These are phyloP conservation scores for Apantesis nais DNA, from an alignment of 2,888 invertebrate genomes.

Conservation along the genomic window DNA sequence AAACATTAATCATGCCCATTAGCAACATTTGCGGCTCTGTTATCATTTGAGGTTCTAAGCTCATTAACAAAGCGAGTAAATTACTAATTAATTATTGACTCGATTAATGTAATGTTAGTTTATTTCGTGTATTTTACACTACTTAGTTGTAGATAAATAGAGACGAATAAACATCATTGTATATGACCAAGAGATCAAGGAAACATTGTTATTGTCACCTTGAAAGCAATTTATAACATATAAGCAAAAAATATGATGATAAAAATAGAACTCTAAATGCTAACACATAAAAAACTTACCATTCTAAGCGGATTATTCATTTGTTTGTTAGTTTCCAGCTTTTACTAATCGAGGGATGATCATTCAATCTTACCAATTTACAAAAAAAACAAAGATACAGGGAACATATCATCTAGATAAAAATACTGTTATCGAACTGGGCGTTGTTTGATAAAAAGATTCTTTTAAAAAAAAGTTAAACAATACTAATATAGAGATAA, in stretches of 20 bases:
- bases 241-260: not conserved
- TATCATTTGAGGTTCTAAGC: slow-evolving; percentile 43
- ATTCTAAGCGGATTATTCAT: not conserved
- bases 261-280: not conserved
- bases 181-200: not conserved
- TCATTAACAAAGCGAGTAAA: slow-evolving; percentile 43
- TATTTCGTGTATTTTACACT: not conserved
- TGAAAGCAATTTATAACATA: not conserved
- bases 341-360: not conserved
- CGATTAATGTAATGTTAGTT: not conserved
- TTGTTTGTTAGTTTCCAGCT: not conserved
- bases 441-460: too few relatives aligned
- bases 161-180: not conserved
- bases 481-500: too few relatives aligned
- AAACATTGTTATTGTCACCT: not conserved
- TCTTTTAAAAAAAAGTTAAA: too few relatives aligned
- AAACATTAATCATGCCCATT: slow-evolving; percentile 21
- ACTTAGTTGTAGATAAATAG: not conserved
- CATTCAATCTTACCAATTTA: too few relatives aligned
- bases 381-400: too few relatives aligned
- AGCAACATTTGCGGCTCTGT: slow-evolving; percentile 24
- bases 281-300: not conserved
- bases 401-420: too few relatives aligned
- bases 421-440: too few relatives aligned
- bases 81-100: slow-evolving; percentile 25